Conservation (phyloP, 2,888 invertebrate genomes). For the Synergus gifuensis region DNA sequence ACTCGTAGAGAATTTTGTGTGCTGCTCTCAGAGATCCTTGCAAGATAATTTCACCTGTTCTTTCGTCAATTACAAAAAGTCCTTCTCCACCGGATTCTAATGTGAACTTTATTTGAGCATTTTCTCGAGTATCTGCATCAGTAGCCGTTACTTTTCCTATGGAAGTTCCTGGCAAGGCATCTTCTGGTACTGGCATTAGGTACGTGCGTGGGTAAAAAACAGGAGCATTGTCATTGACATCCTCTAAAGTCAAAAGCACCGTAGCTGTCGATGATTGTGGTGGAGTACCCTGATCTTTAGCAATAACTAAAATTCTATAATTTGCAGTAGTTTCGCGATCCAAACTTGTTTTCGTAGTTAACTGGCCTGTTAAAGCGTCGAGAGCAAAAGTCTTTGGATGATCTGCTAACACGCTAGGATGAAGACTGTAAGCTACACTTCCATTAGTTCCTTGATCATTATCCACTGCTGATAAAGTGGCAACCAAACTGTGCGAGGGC, state of each 20-base stretch:
- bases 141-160: conserved; percentile 88
- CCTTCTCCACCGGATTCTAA: conserved; percentile 90
- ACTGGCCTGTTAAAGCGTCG: conserved; percentile 91
- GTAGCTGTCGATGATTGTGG: conserved; percentile 95
- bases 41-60: conserved; percentile 87
- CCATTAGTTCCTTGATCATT: conserved; percentile 97
- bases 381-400: conserved; percentile 92
- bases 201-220: conserved; percentile 94
- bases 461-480: conserved; percentile 91
- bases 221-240: conserved; percentile 95
- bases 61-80: conserved; percentile 88
- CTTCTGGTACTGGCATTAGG: conserved; percentile 87
- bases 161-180: conserved; percentile 82
- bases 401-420: conserved; percentile 86
- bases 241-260: conserved; percentile 88
- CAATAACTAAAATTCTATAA: conserved; percentile 91
- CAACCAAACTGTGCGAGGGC: conserved; percentile 88
- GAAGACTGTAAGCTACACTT: conserved; percentile 90
- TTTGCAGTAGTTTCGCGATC: conserved; percentile 89
- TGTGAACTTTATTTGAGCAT: conserved; percentile 88
- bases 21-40: conserved; percentile 83
- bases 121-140: conserved; percentile 93
- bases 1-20: conserved; percentile 84
- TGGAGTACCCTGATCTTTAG: conserved; percentile 94
- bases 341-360: conserved; percentile 87